Percentiles rank a stretch among this genome's conserved stretches.
Conservation (phyloP, 1,140 invertebrate genomes). For the Solenopsis invicta region DNA sequence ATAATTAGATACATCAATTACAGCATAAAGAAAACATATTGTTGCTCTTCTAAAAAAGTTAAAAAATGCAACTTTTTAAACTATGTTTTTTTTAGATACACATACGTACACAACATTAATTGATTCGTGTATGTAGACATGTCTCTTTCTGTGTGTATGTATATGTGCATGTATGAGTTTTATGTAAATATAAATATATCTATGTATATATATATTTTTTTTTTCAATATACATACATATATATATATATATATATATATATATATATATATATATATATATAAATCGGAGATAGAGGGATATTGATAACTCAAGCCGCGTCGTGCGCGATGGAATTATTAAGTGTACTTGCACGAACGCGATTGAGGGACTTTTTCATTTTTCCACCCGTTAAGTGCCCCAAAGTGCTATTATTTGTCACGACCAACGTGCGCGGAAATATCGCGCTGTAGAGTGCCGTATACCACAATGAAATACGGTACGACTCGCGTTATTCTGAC, state of each 20-base stretch:
- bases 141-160: too few relatives aligned
- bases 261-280: neutral
- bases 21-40: too few relatives aligned
- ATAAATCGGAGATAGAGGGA: neutral
- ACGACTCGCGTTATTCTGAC: constrained; percentile 36
- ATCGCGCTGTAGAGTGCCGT: constrained; percentile 33
- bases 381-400: constrained; percentile 54
- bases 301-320: constrained; percentile 38
- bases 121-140: too few relatives aligned
- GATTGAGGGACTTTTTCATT: constrained; percentile 56
- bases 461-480: constrained; percentile 40
- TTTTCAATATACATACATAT: too few relatives aligned
- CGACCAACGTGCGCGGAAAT: constrained; percentile 45
- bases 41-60: too few relatives aligned
- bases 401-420: constrained; percentile 63
- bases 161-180: too few relatives aligned
- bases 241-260: neutral
- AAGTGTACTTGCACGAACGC: constrained; percentile 41
- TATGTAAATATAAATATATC: too few relatives aligned
- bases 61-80: too few relatives aligned
- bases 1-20: too few relatives aligned
- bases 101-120: too few relatives aligned
- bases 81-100: too few relatives aligned
- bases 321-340: constrained; percentile 51
- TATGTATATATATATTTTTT: too few relatives aligned